Evolutionary conservation across 2,113 vertebrate species (phyloP), one percentile per base, ranked within the genome.

Genomic region (Okapia johnstoni): DNA sequence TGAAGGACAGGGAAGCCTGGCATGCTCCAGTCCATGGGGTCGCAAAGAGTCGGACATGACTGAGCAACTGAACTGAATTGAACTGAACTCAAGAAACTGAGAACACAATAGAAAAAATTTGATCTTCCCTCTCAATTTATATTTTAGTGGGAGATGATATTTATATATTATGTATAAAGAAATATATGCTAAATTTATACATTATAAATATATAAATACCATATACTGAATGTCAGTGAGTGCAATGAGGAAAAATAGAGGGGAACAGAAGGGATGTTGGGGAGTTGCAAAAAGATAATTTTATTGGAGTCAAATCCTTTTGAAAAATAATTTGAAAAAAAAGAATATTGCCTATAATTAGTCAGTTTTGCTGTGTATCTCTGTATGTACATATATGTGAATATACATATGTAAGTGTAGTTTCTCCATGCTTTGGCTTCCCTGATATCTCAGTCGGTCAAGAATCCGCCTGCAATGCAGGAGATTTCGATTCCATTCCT

Each of bases 281-380:
- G 9, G 15, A 40, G 1, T 23, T 79, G 25, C 14, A n/a, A 14
- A 70, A 77, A 85, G 10, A 48, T 36, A 81, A 60, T 73, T 86
- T 58, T 46, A 94, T 70, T 57, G 33, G 17, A 50, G 28, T 90
- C 15, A 86, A 70, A 48, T 33, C 52, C 2, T 89, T 66, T 10
- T 46, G 28, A 96, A 73, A 91, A 70, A 86, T 90, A 86, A 89
- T 86, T 50, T 33, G n/a, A 15, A 55, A 81, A 54, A 93, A 81
- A 8, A 93, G 6, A 89, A 43, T 25, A 58, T 54, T 77, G 21
- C 19, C 28, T 66, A 36, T 55, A 91, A 40, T n/a, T 90, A 94
- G 7, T 55, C 7, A 60, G 14, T 57, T 88, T 92, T 88, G 3
- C 30, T 81, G 5, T 25, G 6, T 70, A 5, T 19, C 28, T 85